phyloP scores from a whole-genome alignment of 2,113 vertebrate species.

The Tympanuchus pallidicinctus region DNA sequence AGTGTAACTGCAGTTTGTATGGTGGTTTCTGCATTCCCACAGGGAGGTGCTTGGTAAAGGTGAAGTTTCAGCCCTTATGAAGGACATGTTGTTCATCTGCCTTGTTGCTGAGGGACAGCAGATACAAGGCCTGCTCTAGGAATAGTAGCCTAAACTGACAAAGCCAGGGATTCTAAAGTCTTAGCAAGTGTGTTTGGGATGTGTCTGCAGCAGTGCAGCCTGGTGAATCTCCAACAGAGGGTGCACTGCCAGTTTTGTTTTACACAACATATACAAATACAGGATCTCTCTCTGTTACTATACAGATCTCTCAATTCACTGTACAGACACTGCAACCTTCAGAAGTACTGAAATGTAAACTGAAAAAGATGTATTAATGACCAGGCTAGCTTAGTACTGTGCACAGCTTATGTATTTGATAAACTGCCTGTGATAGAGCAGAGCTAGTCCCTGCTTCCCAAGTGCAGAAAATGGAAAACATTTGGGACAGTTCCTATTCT shows the following conservation, averaged over 20 bases:
- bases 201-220: accelerated
- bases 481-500: neutral
- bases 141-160: neutral
- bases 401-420: neutral
- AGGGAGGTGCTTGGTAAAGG: neutral
- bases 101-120: neutral
- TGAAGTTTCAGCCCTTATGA: neutral
- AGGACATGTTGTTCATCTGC: accelerated
- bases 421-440: neutral
- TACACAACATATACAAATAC: accelerated
- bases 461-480: neutral
- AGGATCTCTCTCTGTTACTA: neutral
- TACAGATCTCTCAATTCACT: neutral
- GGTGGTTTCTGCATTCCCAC: accelerated
- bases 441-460: neutral
- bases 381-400: neutral
- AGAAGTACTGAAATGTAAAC: neutral
- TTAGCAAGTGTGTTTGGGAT: accelerated
- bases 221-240: conserved; percentile 3
- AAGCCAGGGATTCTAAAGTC: neutral
- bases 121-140: neutral
- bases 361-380: accelerated
- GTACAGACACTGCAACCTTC: neutral
- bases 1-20: accelerated
- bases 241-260: neutral